Conservation (phyloP, 2,888 invertebrate species). For the Chrysina gloriosa region DNA sequence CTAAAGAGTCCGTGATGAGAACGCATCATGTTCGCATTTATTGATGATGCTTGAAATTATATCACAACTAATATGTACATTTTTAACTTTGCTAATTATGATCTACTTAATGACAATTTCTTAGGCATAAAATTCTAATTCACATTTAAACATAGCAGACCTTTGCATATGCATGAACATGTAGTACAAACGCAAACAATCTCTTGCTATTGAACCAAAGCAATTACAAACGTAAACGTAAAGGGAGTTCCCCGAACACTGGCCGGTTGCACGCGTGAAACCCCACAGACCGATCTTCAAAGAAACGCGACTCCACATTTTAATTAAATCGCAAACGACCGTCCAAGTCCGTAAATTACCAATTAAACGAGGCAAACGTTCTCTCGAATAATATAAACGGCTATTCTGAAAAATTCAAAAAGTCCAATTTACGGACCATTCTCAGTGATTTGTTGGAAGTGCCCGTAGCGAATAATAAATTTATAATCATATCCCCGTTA, state of each 20-base stretch:
- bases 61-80: too few relatives aligned
- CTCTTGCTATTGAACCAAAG: background rate
- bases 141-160: too few relatives aligned
- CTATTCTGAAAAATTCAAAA: conserved; percentile 33
- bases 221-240: conserved; percentile 26
- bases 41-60: too few relatives aligned
- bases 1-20: conserved; percentile 56
- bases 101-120: too few relatives aligned
- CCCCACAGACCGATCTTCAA: conserved; percentile 24
- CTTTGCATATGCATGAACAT: too few relatives aligned
- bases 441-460: conserved; percentile 32
- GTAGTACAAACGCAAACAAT: background rate
- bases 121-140: too few relatives aligned
- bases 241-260: background rate
- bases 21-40: conserved; percentile 15
- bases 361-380: conserved; percentile 38
- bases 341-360: conserved; percentile 40
- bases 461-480: conserved; percentile 27
- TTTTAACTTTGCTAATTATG: too few relatives aligned
- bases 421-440: conserved; percentile 19
- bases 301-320: conserved; percentile 47
- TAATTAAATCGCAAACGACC: conserved; percentile 46
- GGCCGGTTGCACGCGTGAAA: background rate
- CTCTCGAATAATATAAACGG: conserved; percentile 32
- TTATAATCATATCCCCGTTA: background rate